These are phyloP conservation scores for Actenoides lindsayi DNA, from an alignment of 2,113 vertebrate genomes.

Conservation along the genomic window DNA sequence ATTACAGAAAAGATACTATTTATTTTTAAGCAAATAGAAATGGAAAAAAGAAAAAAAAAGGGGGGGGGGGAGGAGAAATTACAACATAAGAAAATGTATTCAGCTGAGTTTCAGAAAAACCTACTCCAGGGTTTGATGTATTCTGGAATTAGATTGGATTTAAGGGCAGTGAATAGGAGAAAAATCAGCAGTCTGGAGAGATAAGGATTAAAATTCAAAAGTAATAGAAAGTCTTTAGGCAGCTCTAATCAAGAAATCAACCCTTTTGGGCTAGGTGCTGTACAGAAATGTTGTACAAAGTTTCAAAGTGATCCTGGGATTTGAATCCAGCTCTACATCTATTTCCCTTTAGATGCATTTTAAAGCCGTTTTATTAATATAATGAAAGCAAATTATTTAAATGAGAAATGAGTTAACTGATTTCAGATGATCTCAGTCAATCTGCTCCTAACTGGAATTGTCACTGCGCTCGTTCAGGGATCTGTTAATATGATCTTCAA, in stretches of 20 bases:
- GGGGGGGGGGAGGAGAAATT: neutral
- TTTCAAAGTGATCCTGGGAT: neutral
- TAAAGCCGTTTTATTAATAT: slow-evolving; percentile 30
- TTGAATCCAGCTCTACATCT: neutral
- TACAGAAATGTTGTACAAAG: neutral
- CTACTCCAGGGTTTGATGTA: slow-evolving; percentile 3
- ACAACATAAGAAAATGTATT: slow-evolving; percentile 54
- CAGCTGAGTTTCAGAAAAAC: slow-evolving; percentile 39
- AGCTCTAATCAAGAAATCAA: slow-evolving; percentile 37
- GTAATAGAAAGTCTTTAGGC: slow-evolving; percentile 19
- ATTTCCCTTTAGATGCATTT: slow-evolving; percentile 33
- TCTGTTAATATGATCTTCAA: neutral
- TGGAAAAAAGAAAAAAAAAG: neutral
- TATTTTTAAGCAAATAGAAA: slow-evolving; percentile 73
- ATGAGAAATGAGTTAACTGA: neutral
- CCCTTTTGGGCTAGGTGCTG: neutral
- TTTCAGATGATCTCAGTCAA: neutral
- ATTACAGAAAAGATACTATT: slow-evolving; percentile 66
- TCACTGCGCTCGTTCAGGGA: neutral
- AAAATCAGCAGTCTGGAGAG: slow-evolving; percentile 27
- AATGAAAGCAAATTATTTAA: slow-evolving; percentile 45
- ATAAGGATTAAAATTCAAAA: slow-evolving; percentile 53
- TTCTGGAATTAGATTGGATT: slow-evolving; percentile 48
- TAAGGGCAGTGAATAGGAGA: neutral
- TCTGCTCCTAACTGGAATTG: neutral